These are phyloP conservation scores for Caligus rogercresseyi DNA, from an alignment of 1,140 invertebrate species.

Conservation along the genomic window DNA sequence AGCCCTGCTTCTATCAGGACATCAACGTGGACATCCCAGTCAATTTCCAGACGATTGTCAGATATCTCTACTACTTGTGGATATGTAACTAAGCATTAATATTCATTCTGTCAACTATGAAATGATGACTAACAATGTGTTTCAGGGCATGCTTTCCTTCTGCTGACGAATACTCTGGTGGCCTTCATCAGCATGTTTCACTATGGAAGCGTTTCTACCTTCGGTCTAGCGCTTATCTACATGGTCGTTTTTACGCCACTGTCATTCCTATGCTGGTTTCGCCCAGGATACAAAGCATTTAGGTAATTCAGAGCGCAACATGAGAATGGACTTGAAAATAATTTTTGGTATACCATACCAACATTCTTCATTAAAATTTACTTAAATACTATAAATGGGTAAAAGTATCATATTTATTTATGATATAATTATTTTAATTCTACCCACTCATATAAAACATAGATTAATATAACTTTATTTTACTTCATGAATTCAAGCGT, in stretches of 20 bases:
- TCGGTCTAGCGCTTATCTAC: constrained; percentile 76
- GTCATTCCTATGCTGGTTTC: constrained; percentile 93
- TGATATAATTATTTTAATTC: too few relatives aligned
- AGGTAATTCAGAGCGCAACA: too few relatives aligned
- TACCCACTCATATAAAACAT: too few relatives aligned
- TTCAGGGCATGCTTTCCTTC: constrained; percentile 67
- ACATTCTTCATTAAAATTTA: too few relatives aligned
- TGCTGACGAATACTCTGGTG: constrained; percentile 66
- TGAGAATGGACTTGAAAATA: too few relatives aligned
- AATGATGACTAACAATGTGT: constrained; percentile 21
- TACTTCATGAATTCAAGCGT: too few relatives aligned
- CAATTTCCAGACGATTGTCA: constrained; percentile 88
- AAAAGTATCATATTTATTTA: too few relatives aligned
- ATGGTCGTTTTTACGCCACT: constrained; percentile 81
- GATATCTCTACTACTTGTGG: constrained; percentile 88
- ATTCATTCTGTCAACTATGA: background rate
- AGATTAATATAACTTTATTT: too few relatives aligned
- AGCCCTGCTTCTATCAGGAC: constrained; percentile 98
- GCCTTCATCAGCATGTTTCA: constrained; percentile 46
- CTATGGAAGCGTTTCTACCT: constrained; percentile 39
- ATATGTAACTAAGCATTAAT: constrained; percentile 56
- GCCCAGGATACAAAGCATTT: constrained; percentile 68
- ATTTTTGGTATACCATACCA: too few relatives aligned
- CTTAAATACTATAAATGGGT: too few relatives aligned
- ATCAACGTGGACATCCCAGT: constrained; percentile 97